Base-by-base conservation (phyloP, 92 coral and sea anemone species). In the Blastomussa wellsi region DNA sequence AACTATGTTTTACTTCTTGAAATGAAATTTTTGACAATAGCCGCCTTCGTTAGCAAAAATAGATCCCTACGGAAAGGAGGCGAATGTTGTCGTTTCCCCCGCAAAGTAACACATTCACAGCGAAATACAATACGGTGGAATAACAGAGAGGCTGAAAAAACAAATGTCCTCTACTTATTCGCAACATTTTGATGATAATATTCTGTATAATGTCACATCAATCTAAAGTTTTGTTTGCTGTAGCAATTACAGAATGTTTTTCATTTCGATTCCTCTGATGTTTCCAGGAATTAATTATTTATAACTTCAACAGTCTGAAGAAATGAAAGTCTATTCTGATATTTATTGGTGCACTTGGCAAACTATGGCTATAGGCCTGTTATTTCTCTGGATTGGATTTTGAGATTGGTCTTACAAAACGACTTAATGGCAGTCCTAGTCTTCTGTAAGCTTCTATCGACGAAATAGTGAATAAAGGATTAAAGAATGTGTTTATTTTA, bases 211-310 rank as follows among this genome's bases (percentile, higher is more conserved):
- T 42, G n/a, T 33, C 36, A 26, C 36, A 26, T 42, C 48, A n/a
- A 42, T 69, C 70, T 52, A 1, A 5, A 36, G 15, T 82, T 82
- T 70, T 82, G 35, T 12, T 82, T 53, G 7, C 48, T 49, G 20
- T 35, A 22, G 67, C 85, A 69, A 68, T 70, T 8, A 20, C 3
- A 41, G 53, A 66, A 41, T 64, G 44, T 39, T 28, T 78, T 37
- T 41, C n/a, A 47, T 31, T 51, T 22, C 28, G 22, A 82, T 82
- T 72, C 24, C 78, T 49, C 31, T 42, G 20, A 8, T 37, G 20
- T 26, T 19, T 37, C 36, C 39, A 22, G 31, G 51, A 71, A 82
- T 68, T 70, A 53, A 71, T 71, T 36, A 82, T 82, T 82, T 8
- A 82, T 71, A 13, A 24, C 37, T 62, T 72, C 77, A 82, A 37